phyloP scores from a whole-genome alignment of 35 echinoderm and acorn worm genomes.

The Diadema setosum region DNA sequence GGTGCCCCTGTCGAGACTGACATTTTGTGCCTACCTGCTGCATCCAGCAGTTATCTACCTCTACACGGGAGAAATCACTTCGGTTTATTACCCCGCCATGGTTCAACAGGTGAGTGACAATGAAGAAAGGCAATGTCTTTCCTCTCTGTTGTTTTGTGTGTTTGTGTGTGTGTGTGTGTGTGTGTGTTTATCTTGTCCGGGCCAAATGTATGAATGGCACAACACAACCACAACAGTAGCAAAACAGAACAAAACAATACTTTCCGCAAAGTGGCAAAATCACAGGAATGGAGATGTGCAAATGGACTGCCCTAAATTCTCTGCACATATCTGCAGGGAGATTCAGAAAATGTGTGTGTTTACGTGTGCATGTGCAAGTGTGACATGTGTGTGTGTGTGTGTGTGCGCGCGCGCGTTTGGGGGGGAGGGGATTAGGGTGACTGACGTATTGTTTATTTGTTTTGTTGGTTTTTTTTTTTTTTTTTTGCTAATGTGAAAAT shows the following conservation, averaged over 20 bases:
- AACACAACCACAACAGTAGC: neutral
- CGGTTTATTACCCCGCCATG: neutral
- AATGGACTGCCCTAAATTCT: neutral
- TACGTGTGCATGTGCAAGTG: neutral
- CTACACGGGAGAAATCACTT: neutral
- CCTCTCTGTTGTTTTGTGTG: neutral
- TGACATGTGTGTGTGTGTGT: neutral
- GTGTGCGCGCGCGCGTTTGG: neutral
- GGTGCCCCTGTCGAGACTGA: constrained; percentile 29
- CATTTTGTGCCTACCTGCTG: constrained; percentile 39
- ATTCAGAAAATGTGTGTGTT: neutral
- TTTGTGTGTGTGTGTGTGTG: neutral
- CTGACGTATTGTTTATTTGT: too few species aligned
- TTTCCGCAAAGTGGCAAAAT: neutral
- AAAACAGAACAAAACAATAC: neutral
- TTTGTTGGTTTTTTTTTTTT: too few species aligned
- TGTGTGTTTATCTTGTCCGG: neutral
- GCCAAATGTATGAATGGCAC: too few species aligned
- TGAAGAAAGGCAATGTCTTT: neutral
- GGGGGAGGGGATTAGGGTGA: neutral
- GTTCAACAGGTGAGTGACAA: neutral
- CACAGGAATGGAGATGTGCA: neutral
- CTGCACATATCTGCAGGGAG: neutral
- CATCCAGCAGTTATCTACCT: constrained; percentile 33
- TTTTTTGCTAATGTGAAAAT: too few species aligned